phyloP scores from a whole-genome alignment of 2,113 vertebrate genomes.

The Saiga tatarica region DNA sequence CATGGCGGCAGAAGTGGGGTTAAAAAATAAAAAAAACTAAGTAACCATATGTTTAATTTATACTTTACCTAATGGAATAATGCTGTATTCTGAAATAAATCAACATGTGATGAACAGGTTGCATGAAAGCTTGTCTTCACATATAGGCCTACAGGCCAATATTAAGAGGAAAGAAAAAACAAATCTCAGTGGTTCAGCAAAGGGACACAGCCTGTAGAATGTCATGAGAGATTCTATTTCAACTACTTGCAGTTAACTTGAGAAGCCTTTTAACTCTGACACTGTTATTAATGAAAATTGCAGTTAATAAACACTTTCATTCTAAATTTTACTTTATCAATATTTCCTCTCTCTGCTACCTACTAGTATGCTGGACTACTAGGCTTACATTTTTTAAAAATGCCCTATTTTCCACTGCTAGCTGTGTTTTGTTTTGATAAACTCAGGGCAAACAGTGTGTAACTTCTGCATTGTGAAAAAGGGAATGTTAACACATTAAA shows the following conservation, averaged over 20 bases:
- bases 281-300: background rate
- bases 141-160: background rate
- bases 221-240: background rate
- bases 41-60: background rate
- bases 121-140: background rate
- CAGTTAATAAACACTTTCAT: background rate
- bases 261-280: background rate
- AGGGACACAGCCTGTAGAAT: background rate
- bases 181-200: background rate
- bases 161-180: background rate
- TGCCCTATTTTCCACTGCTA: background rate
- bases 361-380: background rate
- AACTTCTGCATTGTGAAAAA: conserved; percentile 23
- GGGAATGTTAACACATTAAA: conserved; percentile 11
- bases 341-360: background rate
- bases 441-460: conserved; percentile 28
- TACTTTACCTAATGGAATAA: background rate
- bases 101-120: background rate
- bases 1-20: background rate
- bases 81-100: background rate
- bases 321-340: conserved; percentile 8
- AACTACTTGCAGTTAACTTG: background rate
- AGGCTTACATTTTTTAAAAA: background rate
- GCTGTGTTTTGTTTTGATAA: conserved; percentile 49
- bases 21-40: background rate